A percentile compares a stretch with the other conserved stretches of the same genome.
These are phyloP conservation scores for Tonatia bakeri DNA, from an alignment of 2,113 vertebrate species.

Conservation along the genomic window DNA sequence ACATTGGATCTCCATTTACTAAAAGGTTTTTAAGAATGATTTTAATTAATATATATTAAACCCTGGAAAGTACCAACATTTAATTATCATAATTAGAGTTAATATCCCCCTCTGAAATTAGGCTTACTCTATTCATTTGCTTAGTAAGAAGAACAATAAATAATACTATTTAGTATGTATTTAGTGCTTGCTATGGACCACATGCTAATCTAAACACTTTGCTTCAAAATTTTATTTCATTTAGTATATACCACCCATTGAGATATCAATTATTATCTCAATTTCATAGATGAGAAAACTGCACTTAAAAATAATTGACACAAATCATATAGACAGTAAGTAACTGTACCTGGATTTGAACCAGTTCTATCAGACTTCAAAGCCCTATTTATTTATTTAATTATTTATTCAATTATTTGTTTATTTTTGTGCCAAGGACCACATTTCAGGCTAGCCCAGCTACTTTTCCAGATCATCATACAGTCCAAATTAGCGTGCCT, in stretches of 20 bases:
- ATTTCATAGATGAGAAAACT: slow-evolving; percentile 15
- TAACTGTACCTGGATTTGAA: neutral
- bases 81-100: slow-evolving; percentile 2
- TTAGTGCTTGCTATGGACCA: neutral
- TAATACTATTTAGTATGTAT: neutral
- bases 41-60: slow-evolving; percentile 8
- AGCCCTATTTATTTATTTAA: neutral
- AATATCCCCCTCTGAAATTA: neutral
- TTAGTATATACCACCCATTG: neutral
- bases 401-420: neutral
- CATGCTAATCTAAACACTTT: neutral
- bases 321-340: neutral
- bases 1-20: neutral
- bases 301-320: slow-evolving; percentile 35
- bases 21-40: neutral
- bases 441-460: neutral
- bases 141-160: neutral
- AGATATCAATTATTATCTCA: slow-evolving; percentile 8
- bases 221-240: neutral
- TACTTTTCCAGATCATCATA: neutral
- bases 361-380: neutral
- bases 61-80: neutral
- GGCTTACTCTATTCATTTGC: neutral
- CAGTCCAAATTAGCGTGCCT: neutral
- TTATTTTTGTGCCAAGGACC: neutral